phyloP scores from a whole-genome alignment of 2,113 vertebrate species.

The Chionomys nivalis region DNA sequence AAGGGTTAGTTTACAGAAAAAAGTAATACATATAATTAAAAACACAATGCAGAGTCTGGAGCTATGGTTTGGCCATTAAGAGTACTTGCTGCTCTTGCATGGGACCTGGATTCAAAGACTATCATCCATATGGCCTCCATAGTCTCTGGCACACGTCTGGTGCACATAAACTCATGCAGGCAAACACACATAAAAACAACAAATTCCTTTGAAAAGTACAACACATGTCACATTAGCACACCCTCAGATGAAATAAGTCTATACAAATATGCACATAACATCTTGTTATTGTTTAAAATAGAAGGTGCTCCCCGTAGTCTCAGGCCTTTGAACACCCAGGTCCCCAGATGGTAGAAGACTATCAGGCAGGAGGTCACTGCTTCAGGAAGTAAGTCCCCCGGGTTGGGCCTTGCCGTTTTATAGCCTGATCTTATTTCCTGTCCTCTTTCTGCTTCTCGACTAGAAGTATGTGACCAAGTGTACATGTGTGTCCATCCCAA shows the following conservation, averaged over 20 bases:
- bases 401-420: not conserved
- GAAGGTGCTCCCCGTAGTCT: not conserved
- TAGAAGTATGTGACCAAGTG: not conserved
- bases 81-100: not conserved
- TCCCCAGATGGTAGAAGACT: too few relatives aligned
- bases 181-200: not conserved
- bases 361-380: not conserved
- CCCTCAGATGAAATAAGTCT: not conserved
- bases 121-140: not conserved
- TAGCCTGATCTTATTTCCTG: not conserved
- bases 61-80: not conserved
- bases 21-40: not conserved
- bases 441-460: not conserved
- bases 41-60: not conserved
- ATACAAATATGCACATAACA: not conserved
- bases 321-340: not conserved
- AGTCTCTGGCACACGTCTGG: not conserved
- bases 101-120: not conserved
- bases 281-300: not conserved
- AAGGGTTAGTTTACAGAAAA: not conserved
- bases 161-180: not conserved
- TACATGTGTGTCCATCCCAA: not conserved
- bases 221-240: not conserved
- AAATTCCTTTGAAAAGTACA: not conserved
- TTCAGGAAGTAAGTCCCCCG: not conserved